phyloP scores from a whole-genome alignment of 2,888 invertebrate genomes.

The Apamea anceps region DNA sequence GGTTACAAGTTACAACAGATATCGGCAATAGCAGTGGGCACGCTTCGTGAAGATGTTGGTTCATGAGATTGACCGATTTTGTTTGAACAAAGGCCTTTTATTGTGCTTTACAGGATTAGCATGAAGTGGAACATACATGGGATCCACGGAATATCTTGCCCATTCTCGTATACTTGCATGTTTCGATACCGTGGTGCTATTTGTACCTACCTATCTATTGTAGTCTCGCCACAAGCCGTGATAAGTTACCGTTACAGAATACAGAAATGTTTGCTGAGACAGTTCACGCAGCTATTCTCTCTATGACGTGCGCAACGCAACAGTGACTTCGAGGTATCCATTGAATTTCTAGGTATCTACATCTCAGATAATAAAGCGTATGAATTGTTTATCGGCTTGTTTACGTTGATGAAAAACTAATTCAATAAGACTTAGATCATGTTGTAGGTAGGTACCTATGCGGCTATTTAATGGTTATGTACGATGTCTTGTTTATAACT shows the following conservation, averaged over 20 bases:
- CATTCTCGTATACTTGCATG: background rate
- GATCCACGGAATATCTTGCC: background rate
- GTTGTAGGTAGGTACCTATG: background rate
- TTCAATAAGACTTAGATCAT: background rate
- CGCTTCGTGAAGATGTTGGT: slow-evolving; percentile 15
- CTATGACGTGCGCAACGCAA: slow-evolving; percentile 33
- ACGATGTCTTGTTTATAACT: background rate
- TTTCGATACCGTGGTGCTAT: background rate
- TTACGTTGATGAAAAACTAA: background rate
- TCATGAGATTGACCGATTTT: background rate
- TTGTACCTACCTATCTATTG: background rate
- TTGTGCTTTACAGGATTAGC: background rate
- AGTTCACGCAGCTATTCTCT: slow-evolving; percentile 39
- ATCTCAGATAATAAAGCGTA: background rate
- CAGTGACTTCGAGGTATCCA: slow-evolving; percentile 33
- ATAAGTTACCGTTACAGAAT: slow-evolving; percentile 30
- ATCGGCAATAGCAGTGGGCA: slow-evolving; percentile 37
- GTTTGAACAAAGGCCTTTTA: slow-evolving; percentile 3
- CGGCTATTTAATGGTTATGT: background rate
- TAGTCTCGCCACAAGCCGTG: slow-evolving; percentile 25
- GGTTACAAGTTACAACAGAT: slow-evolving; percentile 46
- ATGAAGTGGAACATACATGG: background rate
- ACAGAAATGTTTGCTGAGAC: slow-evolving; percentile 38
- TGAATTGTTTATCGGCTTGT: background rate
- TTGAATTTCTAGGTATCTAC: slow-evolving; percentile 5